Evolutionary conservation across 2,888 invertebrate species (phyloP).

Genomic region (Aphidius colemani): DNA sequence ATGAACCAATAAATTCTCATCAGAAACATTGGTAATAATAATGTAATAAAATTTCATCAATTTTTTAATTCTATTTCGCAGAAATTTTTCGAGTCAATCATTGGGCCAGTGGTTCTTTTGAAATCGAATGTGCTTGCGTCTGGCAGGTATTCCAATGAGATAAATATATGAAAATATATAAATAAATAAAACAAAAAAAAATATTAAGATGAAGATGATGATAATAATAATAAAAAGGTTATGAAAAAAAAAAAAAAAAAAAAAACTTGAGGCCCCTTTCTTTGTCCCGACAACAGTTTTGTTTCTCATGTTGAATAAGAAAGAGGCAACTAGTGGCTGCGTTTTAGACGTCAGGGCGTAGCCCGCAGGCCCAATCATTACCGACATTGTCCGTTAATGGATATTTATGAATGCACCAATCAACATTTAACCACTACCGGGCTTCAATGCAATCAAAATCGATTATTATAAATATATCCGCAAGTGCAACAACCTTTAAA

Average conservation of each 20-base stretch:
- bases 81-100: background rate
- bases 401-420: conserved; percentile 61
- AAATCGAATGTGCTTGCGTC: conserved; percentile 7
- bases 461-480: conserved; percentile 56
- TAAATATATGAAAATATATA: conserved; percentile 27
- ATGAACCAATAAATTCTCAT: conserved; percentile 2
- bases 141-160: conserved; percentile 5
- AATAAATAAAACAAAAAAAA: conserved; percentile 14
- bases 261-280: conserved; percentile 27
- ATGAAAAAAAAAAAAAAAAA: conserved; percentile 33
- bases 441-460: conserved; percentile 61
- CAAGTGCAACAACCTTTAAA: conserved; percentile 25
- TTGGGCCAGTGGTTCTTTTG: background rate
- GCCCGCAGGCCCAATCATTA: conserved; percentile 57
- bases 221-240: conserved; percentile 30
- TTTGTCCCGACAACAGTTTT: conserved; percentile 37
- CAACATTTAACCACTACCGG: conserved; percentile 57
- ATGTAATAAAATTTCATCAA: conserved; percentile 8
- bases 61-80: background rate
- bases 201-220: conserved; percentile 34
- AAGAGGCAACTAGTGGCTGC: conserved; percentile 45
- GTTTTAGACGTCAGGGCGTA: conserved; percentile 50
- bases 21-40: conserved; percentile 34
- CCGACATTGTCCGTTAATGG: conserved; percentile 60
- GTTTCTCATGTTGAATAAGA: conserved; percentile 46